Evolutionary conservation across 2,113 vertebrate species (phyloP), one percentile per base, ranked within the genome.

Genomic region (Nerophis ophidion): DNA sequence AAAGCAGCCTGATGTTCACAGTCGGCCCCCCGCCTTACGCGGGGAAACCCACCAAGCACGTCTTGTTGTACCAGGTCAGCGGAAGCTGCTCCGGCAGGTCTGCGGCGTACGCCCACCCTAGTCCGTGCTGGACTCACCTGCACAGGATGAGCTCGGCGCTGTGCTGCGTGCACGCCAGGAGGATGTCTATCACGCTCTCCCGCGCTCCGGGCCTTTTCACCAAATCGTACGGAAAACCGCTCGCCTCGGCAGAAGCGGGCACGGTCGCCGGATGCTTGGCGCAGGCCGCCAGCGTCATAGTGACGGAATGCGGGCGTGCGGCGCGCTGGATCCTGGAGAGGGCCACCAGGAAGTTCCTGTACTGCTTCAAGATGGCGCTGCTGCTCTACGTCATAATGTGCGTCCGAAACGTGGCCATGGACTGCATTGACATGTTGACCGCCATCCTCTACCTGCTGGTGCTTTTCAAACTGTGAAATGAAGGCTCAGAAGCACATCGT

Each of bases 331-430:
- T 42, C 16, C 17, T 56, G n/a, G 54, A 56, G 16, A 42, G 36
- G 3, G 11, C 17, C 2, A 56, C 11, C 6, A 56, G 38, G 17
- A 56, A 42, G 42, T 44, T 42, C 5, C 7, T 56, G 19, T 42
- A 42, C 54, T 56, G 38, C n/a, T 42, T 42, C n/a, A 56, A 56
- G 54, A 19, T 56, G 38, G 54, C 16, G n/a, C 13, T 56, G 54
- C 40, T 56, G 16, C 54, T 56, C 11, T 56, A 56, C 6, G 15
- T 56, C 54, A 56, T 42, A 56, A 1, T 56, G 54, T 56, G 54
- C 35, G 42, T 56, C 16, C 4, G 54, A 38, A 56, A 56, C 54
- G 10, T 56, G 54, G 38, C 42, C 11, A 11, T 56, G n/a, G 54
- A 56, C 42, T 56, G 54, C 13, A 16, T 56, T 56, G 54, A 56